Percentiles rank a stretch among this genome's conserved stretches.
Conservation (phyloP, 2,113 vertebrate genomes). For the Platysteira castanea region DNA sequence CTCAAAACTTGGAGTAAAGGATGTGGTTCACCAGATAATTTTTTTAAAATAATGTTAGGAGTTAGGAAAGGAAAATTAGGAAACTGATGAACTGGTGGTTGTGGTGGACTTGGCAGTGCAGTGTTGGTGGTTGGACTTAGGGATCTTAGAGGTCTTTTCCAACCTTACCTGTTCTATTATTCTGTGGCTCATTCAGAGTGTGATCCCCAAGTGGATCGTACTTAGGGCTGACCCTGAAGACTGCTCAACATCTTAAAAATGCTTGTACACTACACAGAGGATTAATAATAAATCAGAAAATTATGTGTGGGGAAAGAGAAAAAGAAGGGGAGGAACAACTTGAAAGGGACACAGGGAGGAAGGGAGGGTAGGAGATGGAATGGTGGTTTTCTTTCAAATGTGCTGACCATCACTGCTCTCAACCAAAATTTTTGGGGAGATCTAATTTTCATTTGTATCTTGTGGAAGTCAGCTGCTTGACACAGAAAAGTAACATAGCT, state of each 20-base stretch:
- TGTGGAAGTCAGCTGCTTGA: not conserved
- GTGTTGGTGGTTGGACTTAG: not conserved
- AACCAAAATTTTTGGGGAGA: not conserved
- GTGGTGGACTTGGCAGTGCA: not conserved
- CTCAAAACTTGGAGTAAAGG: not conserved
- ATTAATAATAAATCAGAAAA: not conserved
- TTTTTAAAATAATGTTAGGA: not conserved
- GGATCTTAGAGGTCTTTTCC: not conserved
- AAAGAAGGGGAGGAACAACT: accelerated
- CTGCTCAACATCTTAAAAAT: not conserved
- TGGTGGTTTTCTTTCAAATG: not conserved
- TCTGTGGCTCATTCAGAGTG: not conserved
- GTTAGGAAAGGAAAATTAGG: not conserved
- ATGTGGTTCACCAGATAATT: not conserved
- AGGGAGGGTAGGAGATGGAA: not conserved
- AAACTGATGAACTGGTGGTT: not conserved
- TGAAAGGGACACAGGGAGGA: not conserved
- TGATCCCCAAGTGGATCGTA: not conserved
- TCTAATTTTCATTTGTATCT: not conserved
- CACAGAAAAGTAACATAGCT: not conserved
- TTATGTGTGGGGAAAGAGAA: accelerated
- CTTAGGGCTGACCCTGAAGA: not conserved
- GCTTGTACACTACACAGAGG: not conserved
- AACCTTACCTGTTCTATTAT: not conserved
- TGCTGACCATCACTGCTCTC: not conserved